A percentile compares a stretch with the other conserved stretches of the same genome.
phyloP scores from a whole-genome alignment of 2,797 vertebrate species.

The Pseudocheirus occidentalis region DNA sequence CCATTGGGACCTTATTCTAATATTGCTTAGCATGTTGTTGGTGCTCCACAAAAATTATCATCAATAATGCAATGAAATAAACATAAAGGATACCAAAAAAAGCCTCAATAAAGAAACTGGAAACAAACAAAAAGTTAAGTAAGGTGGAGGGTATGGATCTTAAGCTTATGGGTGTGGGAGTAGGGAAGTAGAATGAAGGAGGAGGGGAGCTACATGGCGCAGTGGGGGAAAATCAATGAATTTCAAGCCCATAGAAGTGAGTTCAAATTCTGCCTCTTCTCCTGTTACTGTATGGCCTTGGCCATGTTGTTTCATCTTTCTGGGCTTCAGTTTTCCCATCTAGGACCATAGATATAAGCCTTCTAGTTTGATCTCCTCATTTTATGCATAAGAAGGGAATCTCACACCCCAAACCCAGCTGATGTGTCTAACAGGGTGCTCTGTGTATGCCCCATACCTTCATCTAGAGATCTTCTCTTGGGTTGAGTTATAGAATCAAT shows the following conservation, averaged over 20 bases:
- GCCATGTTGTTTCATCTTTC: background rate
- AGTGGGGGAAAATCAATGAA: background rate
- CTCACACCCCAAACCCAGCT: background rate
- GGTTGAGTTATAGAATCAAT: background rate
- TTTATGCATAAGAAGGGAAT: background rate
- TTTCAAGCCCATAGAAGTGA: background rate
- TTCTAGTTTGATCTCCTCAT: background rate
- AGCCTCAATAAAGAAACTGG: background rate
- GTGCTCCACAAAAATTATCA: background rate
- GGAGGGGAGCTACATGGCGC: background rate
- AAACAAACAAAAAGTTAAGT: background rate
- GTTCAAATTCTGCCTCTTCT: background rate
- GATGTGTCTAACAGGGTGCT: background rate
- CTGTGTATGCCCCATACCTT: background rate
- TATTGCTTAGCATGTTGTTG: background rate
- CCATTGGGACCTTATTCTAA: slow-evolving; percentile 14
- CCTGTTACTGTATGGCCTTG: background rate
- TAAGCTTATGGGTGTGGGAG: slow-evolving; percentile 55
- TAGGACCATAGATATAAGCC: background rate
- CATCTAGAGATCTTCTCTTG: background rate
- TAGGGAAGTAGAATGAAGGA: background rate
- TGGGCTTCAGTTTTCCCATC: background rate
- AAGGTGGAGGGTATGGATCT: background rate
- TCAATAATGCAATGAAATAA: slow-evolving; percentile 34
- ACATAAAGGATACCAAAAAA: background rate